Evolutionary conservation across 2,797 vertebrate genomes (phyloP).

Genomic region (Crenichthys baileyi): DNA sequence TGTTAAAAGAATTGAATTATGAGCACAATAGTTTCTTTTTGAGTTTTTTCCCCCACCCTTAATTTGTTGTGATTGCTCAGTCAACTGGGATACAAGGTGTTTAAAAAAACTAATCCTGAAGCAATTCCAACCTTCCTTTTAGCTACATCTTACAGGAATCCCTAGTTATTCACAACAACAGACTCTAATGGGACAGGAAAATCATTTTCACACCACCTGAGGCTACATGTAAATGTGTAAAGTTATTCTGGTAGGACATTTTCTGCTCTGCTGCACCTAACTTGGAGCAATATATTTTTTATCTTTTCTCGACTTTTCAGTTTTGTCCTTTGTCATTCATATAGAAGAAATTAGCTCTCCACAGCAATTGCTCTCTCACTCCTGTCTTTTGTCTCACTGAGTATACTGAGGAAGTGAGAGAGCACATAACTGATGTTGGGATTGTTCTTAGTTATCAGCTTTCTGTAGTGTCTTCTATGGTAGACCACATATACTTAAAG

Average conservation of each 20-base stretch:
- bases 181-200: constrained; percentile 16
- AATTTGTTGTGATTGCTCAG: neutral
- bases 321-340: constrained; percentile 54
- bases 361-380: constrained; percentile 51
- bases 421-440: constrained; percentile 54
- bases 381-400: constrained; percentile 39
- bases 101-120: neutral
- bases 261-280: constrained; percentile 45
- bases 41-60: neutral
- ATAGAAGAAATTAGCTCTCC: constrained; percentile 44
- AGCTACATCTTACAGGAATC: constrained; percentile 9
- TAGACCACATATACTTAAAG: constrained; percentile 32
- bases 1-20: constrained; percentile 9
- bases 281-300: constrained; percentile 51
- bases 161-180: constrained; percentile 2
- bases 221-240: constrained; percentile 40
- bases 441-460: constrained; percentile 63
- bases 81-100: neutral
- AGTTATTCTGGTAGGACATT: constrained; percentile 38
- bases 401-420: constrained; percentile 55
- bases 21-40: neutral
- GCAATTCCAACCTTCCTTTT: constrained; percentile 1
- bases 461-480: constrained; percentile 43
- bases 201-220: constrained; percentile 35
- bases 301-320: constrained; percentile 40